These are phyloP conservation scores for Macaca nemestrina DNA, from an alignment of 2,113 vertebrate species.

Conservation along the genomic window DNA sequence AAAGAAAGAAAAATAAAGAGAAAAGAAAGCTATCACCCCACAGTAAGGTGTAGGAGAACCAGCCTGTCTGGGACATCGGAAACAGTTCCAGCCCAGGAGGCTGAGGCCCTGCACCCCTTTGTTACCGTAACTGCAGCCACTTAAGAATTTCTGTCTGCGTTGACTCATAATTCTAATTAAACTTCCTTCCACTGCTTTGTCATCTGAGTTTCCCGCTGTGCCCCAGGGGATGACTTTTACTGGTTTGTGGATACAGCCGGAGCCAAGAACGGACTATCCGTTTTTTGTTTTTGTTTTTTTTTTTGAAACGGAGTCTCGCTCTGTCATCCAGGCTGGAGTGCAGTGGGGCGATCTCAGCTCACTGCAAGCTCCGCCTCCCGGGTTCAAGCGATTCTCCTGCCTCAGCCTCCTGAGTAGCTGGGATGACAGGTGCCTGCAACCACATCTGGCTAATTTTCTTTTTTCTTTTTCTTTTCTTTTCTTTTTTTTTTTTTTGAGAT, in stretches of 20 bases:
- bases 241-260: rapidly evolving
- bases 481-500: no score
- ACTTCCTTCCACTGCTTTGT: neutral
- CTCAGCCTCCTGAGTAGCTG: no score
- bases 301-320: no score
- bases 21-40: rapidly evolving
- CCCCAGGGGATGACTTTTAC: rapidly evolving
- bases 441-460: no score
- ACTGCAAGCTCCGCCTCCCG: no score
- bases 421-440: no score
- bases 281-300: no score
- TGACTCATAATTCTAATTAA: rapidly evolving
- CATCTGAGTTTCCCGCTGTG: rapidly evolving
- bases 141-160: rapidly evolving
- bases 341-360: rapidly evolving
- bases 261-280: rapidly evolving
- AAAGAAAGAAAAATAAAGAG: no score
- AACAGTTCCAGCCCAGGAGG: rapidly evolving
- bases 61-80: rapidly evolving
- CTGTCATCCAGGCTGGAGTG: no score
- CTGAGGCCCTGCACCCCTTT: rapidly evolving
- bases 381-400: no score
- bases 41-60: neutral
- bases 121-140: rapidly evolving
- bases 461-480: no score